Evolutionary conservation across 92 coral and sea anemone genomes (phyloP).

Genomic region (Scolanthus callimorphus): DNA sequence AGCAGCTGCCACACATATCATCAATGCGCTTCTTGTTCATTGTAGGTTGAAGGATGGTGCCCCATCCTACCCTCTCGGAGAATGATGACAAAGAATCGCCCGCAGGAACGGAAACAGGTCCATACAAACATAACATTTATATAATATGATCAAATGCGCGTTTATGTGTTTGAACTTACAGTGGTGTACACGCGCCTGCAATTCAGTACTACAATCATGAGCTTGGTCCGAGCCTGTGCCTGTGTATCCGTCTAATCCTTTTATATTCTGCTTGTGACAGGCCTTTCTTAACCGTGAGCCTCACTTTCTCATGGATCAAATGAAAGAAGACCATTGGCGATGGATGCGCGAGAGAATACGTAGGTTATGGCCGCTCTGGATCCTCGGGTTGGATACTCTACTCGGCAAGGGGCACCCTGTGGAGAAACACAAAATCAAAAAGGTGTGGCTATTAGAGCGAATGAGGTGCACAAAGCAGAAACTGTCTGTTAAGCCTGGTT

Average conservation of each 20-base stretch:
- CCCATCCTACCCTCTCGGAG: slow-evolving; percentile 65
- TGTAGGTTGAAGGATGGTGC: slow-evolving; percentile 74
- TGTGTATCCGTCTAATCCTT: no score
- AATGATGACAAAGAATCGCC: not conserved
- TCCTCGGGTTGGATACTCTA: slow-evolving; percentile 23
- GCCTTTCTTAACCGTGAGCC: slow-evolving; percentile 13
- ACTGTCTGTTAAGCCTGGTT: no score
- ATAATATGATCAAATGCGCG: no score
- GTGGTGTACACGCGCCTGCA: no score
- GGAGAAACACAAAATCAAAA: slow-evolving; percentile 20
- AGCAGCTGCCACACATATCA: no score
- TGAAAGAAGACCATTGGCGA: slow-evolving; percentile 38
- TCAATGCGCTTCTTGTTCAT: no score
- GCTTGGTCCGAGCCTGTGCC: no score
- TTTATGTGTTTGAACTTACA: no score
- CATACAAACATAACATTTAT: not conserved
- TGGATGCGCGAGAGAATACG: slow-evolving; percentile 89
- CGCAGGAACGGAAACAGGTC: slow-evolving; percentile 17
- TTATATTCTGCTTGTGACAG: no score
- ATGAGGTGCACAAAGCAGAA: no score
- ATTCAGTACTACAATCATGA: no score
- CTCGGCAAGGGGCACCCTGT: slow-evolving; percentile 30
- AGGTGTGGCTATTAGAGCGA: no score
- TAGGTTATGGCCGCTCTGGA: slow-evolving; percentile 71
- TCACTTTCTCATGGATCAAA: slow-evolving; percentile 24